A percentile compares a stretch with the other conserved stretches of the same genome.
Conservation (phyloP, 1,140 invertebrate species). For the Dendroctonus valens region DNA sequence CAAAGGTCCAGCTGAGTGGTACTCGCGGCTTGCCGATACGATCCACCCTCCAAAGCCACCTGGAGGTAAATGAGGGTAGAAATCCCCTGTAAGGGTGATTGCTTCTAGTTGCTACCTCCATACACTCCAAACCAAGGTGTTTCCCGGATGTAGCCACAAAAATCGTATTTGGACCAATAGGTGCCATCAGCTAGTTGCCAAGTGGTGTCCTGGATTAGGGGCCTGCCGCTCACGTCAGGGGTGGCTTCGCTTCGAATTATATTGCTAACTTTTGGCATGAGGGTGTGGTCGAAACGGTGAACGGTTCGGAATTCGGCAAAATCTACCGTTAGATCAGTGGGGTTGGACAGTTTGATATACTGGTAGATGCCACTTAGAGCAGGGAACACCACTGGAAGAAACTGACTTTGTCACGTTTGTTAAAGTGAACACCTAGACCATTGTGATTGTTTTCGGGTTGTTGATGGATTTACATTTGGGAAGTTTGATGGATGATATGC, state of each 20-base stretch:
- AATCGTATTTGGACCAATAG: constrained; percentile 27
- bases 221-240: constrained; percentile 8
- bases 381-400: constrained; percentile 9
- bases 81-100: neutral
- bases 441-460: too few relatives aligned
- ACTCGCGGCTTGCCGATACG: constrained; percentile 17
- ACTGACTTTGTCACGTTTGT: neutral
- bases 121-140: constrained; percentile 25
- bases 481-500: neutral
- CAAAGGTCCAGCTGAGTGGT: constrained; percentile 19
- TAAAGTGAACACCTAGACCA: too few relatives aligned
- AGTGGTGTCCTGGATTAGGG: constrained; percentile 23
- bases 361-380: constrained; percentile 17
- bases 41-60: constrained; percentile 25
- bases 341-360: constrained; percentile 20
- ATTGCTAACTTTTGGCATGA: constrained; percentile 24
- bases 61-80: neutral
- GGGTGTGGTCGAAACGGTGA: constrained; percentile 9
- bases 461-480: too few relatives aligned
- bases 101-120: constrained; percentile 5
- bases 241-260: constrained; percentile 7
- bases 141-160: constrained; percentile 19
- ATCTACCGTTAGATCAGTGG: constrained; percentile 3
- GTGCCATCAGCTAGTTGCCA: constrained; percentile 21
- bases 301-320: constrained; percentile 17